Evolutionary conservation across 2,888 invertebrate genomes (phyloP).

Genomic region (Gibbula magus): DNA sequence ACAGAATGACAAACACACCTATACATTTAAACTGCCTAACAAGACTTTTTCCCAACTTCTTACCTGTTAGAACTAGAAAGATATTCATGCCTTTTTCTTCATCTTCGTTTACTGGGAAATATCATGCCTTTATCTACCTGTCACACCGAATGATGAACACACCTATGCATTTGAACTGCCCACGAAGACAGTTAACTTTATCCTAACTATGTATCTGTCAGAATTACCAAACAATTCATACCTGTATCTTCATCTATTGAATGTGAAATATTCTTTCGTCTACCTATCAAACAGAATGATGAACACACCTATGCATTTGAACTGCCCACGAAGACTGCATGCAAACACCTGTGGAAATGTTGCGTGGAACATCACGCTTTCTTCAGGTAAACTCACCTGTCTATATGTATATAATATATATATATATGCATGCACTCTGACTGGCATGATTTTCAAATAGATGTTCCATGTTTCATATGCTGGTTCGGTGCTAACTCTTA

Average conservation of each 20-base stretch:
- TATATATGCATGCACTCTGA: neutral
- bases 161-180: slow-evolving; percentile 97
- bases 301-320: slow-evolving; percentile 98
- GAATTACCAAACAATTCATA: too few species aligned
- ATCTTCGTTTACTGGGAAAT: too few species aligned
- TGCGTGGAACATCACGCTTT: slow-evolving; percentile 94
- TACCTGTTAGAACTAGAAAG: too few species aligned
- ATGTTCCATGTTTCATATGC: too few species aligned
- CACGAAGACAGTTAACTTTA: slow-evolving; percentile 84
- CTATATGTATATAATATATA: too few species aligned
- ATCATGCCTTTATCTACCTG: neutral
- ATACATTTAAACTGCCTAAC: slow-evolving; percentile 94
- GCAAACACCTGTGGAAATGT: slow-evolving; percentile 96
- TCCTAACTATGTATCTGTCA: too few species aligned
- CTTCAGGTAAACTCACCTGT: slow-evolving; percentile 72
- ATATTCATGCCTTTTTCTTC: too few species aligned
- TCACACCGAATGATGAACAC: slow-evolving; percentile 88
- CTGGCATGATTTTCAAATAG: neutral
- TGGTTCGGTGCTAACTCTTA: neutral
- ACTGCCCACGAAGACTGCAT: slow-evolving; percentile 91
- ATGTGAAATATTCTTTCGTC: too few species aligned
- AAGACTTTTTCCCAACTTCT: too few species aligned
- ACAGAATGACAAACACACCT: slow-evolving; percentile 90
- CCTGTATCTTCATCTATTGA: too few species aligned
- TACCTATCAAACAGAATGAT: slow-evolving; percentile 83